These are phyloP conservation scores for Salmo trutta DNA, from an alignment of 2,797 vertebrate genomes.

Conservation along the genomic window DNA sequence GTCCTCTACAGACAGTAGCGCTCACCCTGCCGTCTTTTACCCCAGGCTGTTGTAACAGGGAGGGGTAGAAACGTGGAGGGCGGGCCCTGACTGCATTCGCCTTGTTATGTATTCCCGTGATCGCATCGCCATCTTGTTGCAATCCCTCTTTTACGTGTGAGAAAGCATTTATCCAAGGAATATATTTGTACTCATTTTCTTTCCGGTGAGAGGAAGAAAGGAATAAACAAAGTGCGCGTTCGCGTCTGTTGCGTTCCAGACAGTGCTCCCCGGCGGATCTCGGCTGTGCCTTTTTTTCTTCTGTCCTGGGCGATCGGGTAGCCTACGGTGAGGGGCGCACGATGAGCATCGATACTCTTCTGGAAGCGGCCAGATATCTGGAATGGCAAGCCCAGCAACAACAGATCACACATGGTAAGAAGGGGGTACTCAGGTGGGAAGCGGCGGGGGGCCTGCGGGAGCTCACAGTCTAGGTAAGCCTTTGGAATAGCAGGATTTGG, in stretches of 20 bases:
- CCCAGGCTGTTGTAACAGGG: slow-evolving; percentile 69
- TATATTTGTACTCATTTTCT: slow-evolving; percentile 36
- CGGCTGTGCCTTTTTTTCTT: slow-evolving; percentile 46
- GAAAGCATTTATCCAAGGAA: slow-evolving; percentile 77
- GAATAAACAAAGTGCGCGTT: slow-evolving; percentile 27
- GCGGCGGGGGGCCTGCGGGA: slow-evolving; percentile 18
- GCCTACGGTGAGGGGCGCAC: slow-evolving; percentile 66
- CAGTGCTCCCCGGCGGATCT: slow-evolving; percentile 44
- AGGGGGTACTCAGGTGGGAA: slow-evolving; percentile 39
- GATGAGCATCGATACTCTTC: slow-evolving; percentile 96
- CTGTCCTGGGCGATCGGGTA: slow-evolving; percentile 69
- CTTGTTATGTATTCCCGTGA: slow-evolving; percentile 96
- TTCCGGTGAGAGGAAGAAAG: slow-evolving; percentile 27
- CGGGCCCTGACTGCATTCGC: slow-evolving; percentile 74
- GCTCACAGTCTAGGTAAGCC: slow-evolving; percentile 6
- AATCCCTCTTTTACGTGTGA: slow-evolving; percentile 83
- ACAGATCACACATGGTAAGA: slow-evolving; percentile 93
- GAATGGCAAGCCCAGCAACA: slow-evolving; percentile 98
- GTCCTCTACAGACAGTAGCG: background rate
- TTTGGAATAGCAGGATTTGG: background rate
- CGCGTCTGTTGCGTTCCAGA: slow-evolving; percentile 44
- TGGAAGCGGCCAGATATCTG: slow-evolving; percentile 95
- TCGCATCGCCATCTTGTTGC: slow-evolving; percentile 98
- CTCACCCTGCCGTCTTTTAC: slow-evolving; percentile 55
- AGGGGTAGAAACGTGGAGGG: slow-evolving; percentile 62